These are phyloP conservation scores for Centruroides vittatus DNA, from an alignment of 1,140 invertebrate species.

Conservation along the genomic window DNA sequence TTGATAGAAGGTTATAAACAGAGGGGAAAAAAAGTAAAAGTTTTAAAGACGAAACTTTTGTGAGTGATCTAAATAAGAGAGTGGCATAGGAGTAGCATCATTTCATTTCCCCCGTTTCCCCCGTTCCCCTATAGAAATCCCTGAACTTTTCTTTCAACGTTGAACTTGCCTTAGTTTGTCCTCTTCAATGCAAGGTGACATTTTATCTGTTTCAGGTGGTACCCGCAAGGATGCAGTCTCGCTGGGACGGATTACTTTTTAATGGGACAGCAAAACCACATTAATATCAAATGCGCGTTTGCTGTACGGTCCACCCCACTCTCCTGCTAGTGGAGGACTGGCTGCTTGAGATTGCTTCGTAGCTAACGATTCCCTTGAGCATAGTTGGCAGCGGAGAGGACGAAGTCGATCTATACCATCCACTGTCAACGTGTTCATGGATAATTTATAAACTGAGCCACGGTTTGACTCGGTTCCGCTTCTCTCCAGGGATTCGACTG, in stretches of 20 bases:
- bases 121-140: not conserved
- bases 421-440: conserved; percentile 7
- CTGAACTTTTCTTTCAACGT: too few species aligned
- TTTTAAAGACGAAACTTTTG: too few species aligned
- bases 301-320: conserved; percentile 14
- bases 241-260: conserved; percentile 21
- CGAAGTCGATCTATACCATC: conserved; percentile 9
- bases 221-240: not conserved
- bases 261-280: conserved; percentile 23
- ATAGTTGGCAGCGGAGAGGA: conserved; percentile 12
- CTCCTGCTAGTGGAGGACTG: conserved; percentile 2
- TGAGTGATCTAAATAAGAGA: too few species aligned
- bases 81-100: too few species aligned
- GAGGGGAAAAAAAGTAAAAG: too few species aligned
- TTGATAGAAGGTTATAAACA: too few species aligned
- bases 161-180: too few species aligned
- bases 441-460: conserved; percentile 18
- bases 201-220: too few species aligned
- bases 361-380: conserved; percentile 14
- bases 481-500: not conserved
- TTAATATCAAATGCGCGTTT: conserved; percentile 23
- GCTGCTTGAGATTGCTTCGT: not conserved
- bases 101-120: not conserved
- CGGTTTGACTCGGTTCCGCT: not conserved
- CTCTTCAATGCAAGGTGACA: too few species aligned